Evolutionary conservation across 2,113 vertebrate genomes (phyloP).

Genomic region (Halichoerus grypus): DNA sequence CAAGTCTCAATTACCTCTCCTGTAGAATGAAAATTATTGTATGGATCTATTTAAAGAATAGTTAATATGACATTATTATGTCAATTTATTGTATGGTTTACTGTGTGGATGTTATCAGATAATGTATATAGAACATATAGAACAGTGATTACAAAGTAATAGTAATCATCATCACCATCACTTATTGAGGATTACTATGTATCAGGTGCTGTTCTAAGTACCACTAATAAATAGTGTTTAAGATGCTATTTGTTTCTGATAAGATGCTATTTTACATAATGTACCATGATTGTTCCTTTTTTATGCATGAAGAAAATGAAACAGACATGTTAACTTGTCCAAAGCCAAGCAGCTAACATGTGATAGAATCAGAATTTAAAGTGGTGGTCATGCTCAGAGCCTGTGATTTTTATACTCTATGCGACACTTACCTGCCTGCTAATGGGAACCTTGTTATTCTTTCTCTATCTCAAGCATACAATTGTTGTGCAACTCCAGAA

Average conservation of each 20-base stretch:
- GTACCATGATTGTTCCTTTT: not conserved
- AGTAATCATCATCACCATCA: not conserved
- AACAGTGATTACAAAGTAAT: not conserved
- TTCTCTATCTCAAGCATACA: not conserved
- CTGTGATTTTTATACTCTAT: not conserved
- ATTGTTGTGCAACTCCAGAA: not conserved
- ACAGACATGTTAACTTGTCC: not conserved
- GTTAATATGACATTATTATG: not conserved
- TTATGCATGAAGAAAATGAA: not conserved
- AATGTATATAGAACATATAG: not conserved
- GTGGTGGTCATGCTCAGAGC: not conserved
- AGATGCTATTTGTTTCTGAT: not conserved
- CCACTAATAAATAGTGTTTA: not conserved
- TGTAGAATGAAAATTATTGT: not conserved
- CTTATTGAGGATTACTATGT: not conserved
- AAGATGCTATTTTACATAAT: not conserved
- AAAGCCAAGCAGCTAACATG: not conserved
- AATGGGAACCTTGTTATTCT: not conserved
- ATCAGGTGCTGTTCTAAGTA: not conserved
- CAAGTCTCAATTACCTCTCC: not conserved
- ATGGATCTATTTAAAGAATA: not conserved
- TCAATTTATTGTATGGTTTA: not conserved
- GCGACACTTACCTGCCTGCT: not conserved
- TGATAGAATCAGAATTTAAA: not conserved
- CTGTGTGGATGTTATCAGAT: not conserved